Evolutionary conservation across 2,888 invertebrate species (phyloP).

Genomic region (Linnaemya vulpina): DNA sequence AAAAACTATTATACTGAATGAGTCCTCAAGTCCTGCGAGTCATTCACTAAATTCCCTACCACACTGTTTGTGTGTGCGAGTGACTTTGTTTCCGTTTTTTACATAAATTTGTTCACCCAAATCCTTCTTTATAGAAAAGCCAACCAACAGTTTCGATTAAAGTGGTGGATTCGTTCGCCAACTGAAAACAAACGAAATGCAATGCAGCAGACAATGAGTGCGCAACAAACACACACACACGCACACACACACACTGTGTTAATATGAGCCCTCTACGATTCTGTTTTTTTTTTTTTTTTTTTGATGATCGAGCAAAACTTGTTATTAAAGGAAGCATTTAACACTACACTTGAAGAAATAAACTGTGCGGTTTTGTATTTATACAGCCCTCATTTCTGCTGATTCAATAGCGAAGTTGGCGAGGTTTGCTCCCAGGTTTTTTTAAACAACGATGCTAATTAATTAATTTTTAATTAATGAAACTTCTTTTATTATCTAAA

Average conservation of each 20-base stretch:
- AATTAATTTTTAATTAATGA: no score
- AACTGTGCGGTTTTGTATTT: background rate
- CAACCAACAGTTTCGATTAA: slow-evolving; percentile 39
- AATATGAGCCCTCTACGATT: no score
- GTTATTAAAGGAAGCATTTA: slow-evolving; percentile 44
- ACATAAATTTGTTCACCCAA: slow-evolving; percentile 28
- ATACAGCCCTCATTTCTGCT: no score
- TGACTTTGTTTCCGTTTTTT: background rate
- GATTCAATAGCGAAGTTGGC: no score
- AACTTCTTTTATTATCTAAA: no score
- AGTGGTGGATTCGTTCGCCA: slow-evolving; percentile 51
- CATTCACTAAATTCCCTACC: background rate
- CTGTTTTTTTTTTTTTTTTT: background rate
- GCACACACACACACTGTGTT: background rate
- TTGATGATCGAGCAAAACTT: slow-evolving; percentile 55
- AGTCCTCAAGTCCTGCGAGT: background rate
- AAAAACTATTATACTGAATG: slow-evolving; percentile 2
- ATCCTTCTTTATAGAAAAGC: slow-evolving; percentile 39
- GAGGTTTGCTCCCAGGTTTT: no score
- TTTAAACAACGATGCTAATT: no score
- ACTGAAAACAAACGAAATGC: background rate
- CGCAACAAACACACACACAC: slow-evolving; percentile 50
- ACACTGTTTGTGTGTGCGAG: background rate
- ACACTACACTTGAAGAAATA: slow-evolving; percentile 38
- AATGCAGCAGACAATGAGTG: slow-evolving; percentile 33